phyloP scores from a whole-genome alignment of 2,113 vertebrate species.

The Pteropus alecto region DNA sequence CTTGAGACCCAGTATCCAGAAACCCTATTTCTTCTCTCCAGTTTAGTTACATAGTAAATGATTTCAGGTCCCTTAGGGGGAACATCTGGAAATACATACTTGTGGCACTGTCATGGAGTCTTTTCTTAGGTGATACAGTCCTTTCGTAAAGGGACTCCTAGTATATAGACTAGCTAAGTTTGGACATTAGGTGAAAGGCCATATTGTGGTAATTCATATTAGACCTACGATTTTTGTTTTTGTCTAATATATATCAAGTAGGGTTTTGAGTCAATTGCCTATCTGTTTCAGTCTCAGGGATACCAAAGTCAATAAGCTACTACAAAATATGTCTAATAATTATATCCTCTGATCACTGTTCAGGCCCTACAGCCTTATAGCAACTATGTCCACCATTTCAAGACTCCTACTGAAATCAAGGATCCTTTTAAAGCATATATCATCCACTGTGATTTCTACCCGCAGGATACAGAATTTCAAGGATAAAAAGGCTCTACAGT shows the following conservation, averaged over 20 bases:
- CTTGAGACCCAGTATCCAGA: background rate
- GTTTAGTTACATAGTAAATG: background rate
- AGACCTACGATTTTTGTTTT: background rate
- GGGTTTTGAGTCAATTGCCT: background rate
- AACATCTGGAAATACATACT: background rate
- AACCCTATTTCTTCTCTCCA: background rate
- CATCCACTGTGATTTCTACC: background rate
- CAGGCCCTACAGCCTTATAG: background rate
- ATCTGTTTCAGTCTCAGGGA: background rate
- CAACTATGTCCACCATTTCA: background rate
- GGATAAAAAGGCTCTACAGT: background rate
- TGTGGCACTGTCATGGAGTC: background rate
- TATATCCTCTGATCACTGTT: background rate
- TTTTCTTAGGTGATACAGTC: background rate
- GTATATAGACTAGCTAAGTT: background rate
- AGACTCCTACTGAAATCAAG: background rate
- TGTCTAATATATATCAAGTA: background rate
- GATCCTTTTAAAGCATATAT: background rate
- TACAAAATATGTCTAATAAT: background rate
- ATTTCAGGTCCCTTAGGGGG: background rate
- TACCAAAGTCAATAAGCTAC: background rate
- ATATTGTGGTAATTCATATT: background rate
- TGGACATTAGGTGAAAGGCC: background rate
- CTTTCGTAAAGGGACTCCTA: background rate
- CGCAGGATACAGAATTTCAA: background rate